Evolutionary conservation across 92 coral and sea anemone species (phyloP), one percentile per base, ranked within the genome.

Genomic region (Muricea muricata): DNA sequence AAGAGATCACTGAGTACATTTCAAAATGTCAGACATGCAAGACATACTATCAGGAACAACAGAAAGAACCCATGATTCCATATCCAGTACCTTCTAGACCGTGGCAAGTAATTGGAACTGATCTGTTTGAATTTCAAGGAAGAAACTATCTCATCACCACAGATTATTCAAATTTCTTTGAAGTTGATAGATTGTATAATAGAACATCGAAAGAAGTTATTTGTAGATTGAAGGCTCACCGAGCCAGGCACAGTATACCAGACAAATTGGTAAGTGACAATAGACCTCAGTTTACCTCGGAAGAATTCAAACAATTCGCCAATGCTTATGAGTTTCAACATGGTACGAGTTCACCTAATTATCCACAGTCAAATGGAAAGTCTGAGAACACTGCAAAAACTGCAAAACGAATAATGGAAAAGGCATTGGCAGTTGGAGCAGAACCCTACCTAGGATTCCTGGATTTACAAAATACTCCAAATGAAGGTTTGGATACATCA

Each of bases 1-100:
- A 13, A 13, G 58, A 13, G 48, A 57, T 17, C n/a, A n/a, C n/a
- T n/a, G n/a, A n/a, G n/a, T 78, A n/a, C 71, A 56, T 29, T 40
- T 88, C 88, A 26, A 28, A 55, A 35, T 88, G 88, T 54, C 23
- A 24, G 18, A 32, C 57, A 20, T 88, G 91, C 85, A 88, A 84
- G 47, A 46, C 28, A n/a, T 65, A 66, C 67, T 78, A 70, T 57
- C 11, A 50, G 33, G 82, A 66, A 33, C 91, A 88, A 28, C 88
- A 76, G 50, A 88, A 88, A 61, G 86, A 84, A 73, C 3, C 58
- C 6, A 52, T 52, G 58, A 52, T 52, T 13, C 58, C 18, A 13
- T n/a, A 52, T 52, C 58, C 58, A 3, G 58, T 52, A 13, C 58
- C 58, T 7, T 13, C 58, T 13, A 8, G 6, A 52, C 58, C 23